Percentiles rank a stretch among this genome's conserved stretches.
Conservation (phyloP, 2,888 invertebrate genomes). For the Xanthostigma xanthostigma region DNA sequence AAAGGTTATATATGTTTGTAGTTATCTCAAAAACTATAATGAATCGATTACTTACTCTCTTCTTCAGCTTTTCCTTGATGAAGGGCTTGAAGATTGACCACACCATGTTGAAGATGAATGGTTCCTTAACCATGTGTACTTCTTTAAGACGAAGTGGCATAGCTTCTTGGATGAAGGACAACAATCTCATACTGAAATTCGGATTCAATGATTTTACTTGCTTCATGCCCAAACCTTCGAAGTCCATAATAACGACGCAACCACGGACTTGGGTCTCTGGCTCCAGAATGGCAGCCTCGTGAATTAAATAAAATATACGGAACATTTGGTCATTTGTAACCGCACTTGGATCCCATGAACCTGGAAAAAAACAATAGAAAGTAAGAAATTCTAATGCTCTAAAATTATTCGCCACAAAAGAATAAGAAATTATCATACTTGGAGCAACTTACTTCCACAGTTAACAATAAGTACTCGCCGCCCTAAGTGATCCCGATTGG, state of each 20-base stretch:
- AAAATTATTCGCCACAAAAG: too few relatives aligned
- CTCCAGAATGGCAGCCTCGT: slow-evolving; percentile 60
- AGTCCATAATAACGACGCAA: slow-evolving; percentile 71
- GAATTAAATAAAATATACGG: slow-evolving; percentile 64
- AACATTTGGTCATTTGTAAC: slow-evolving; percentile 63
- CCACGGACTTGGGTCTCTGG: slow-evolving; percentile 69
- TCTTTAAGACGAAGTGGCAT: slow-evolving; percentile 74
- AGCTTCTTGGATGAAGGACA: slow-evolving; percentile 74
- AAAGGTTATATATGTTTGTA: too few relatives aligned
- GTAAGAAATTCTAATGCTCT: too few relatives aligned
- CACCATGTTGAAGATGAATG: slow-evolving; percentile 69
- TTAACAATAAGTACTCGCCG: slow-evolving; percentile 60
- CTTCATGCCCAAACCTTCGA: slow-evolving; percentile 58
- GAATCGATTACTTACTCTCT: slow-evolving; percentile 40
- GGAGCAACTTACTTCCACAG: slow-evolving; percentile 42
- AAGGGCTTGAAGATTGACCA: slow-evolving; percentile 78
- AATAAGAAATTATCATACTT: too few relatives aligned
- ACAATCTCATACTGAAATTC: slow-evolving; percentile 56
- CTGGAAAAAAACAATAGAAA: slow-evolving; percentile 23
- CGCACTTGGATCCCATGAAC: slow-evolving; percentile 59
- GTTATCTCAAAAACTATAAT: too few relatives aligned
- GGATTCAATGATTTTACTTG: slow-evolving; percentile 59
- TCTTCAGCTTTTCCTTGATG: slow-evolving; percentile 61
- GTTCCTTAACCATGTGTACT: slow-evolving; percentile 74
- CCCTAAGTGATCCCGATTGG: slow-evolving; percentile 58